phyloP scores from a whole-genome alignment of 2,888 invertebrate species.

The Catotricha subobsoleta region DNA sequence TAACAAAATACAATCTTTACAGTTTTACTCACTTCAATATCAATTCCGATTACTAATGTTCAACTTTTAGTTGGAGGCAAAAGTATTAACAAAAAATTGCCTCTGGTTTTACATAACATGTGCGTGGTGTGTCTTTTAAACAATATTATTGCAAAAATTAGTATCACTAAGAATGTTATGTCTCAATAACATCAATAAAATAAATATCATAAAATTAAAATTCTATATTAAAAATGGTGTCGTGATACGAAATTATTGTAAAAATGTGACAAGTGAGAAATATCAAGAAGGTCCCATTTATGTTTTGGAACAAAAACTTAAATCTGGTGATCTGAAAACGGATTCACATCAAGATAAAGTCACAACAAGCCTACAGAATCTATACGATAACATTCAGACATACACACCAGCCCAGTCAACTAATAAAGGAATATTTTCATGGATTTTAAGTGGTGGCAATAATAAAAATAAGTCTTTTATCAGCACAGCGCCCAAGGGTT shows the following conservation, averaged over 20 bases:
- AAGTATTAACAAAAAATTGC: too few relatives aligned
- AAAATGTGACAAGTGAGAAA: neutral
- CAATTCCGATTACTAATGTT: too few relatives aligned
- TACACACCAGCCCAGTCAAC: conserved; percentile 34
- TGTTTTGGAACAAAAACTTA: conserved; percentile 38
- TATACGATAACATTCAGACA: conserved; percentile 42
- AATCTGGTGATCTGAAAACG: conserved; percentile 36
- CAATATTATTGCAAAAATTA: neutral
- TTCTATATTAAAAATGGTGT: neutral
- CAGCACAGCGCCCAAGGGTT: conserved; percentile 46
- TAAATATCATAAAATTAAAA: neutral
- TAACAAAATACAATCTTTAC: too few relatives aligned
- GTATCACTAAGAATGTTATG: neutral
- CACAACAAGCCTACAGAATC: conserved; percentile 45
- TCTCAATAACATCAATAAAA: neutral
- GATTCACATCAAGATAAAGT: conserved; percentile 61
- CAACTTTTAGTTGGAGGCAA: too few relatives aligned
- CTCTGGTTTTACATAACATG: neutral
- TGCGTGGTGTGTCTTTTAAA: neutral
- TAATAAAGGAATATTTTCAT: conserved; percentile 22
- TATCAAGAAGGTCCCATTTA: conserved; percentile 30
- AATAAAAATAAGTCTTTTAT: conserved; percentile 19
- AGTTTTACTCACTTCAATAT: too few relatives aligned
- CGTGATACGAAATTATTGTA: neutral
- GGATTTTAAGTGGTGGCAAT: conserved; percentile 15